Percentiles rank a stretch among this genome's conserved stretches.
Evolutionary conservation across 2,888 invertebrate species (phyloP).

Genomic region (Calameuta idolon): DNA sequence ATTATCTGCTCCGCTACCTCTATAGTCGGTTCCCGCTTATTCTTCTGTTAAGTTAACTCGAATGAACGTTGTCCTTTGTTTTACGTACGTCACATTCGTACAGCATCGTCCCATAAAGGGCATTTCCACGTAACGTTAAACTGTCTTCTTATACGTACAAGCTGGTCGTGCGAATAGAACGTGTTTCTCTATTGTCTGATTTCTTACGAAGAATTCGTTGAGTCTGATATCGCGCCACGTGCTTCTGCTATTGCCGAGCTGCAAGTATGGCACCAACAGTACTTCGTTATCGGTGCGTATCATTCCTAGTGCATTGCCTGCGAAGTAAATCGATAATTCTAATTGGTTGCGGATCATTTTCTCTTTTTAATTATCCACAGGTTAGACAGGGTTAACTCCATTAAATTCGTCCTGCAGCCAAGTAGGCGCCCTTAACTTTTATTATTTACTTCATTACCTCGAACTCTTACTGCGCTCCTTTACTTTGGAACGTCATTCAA

Average conservation of each 20-base stretch:
- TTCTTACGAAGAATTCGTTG: too few species aligned
- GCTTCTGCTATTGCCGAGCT: background rate
- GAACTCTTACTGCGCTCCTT: conserved; percentile 46
- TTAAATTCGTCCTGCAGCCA: conserved; percentile 42
- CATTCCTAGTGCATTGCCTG: conserved; percentile 15
- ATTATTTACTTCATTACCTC: conserved; percentile 16
- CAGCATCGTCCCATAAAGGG: too few species aligned
- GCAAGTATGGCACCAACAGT: background rate
- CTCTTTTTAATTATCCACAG: conserved; percentile 57
- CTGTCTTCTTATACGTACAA: too few species aligned
- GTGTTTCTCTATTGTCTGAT: too few species aligned
- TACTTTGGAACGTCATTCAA: conserved; percentile 30
- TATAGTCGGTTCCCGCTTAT: too few species aligned
- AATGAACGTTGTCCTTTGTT: too few species aligned
- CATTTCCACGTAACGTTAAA: too few species aligned
- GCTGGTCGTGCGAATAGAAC: too few species aligned
- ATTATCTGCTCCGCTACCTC: too few species aligned
- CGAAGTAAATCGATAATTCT: conserved; percentile 50
- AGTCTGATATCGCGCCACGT: too few species aligned
- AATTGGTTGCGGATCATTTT: conserved; percentile 54
- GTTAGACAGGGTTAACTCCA: conserved; percentile 56
- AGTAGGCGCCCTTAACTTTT: conserved; percentile 38
- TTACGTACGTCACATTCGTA: too few species aligned
- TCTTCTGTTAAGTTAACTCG: too few species aligned
- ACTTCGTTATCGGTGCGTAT: background rate